Conservation (phyloP, 1,140 invertebrate genomes). For the Tetramorium alpestre region DNA sequence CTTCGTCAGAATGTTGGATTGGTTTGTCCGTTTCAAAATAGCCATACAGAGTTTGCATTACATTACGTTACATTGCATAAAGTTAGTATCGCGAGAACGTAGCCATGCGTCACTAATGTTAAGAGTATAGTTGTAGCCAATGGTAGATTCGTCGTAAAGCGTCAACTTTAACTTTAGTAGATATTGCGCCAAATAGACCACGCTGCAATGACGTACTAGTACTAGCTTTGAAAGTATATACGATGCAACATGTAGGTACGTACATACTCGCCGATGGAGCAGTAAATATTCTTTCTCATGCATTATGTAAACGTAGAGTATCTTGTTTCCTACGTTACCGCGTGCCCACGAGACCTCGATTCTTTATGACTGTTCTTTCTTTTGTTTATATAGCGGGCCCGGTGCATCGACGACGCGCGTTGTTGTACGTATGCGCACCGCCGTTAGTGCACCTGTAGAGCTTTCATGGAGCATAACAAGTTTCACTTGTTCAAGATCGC, state of each 20-base stretch:
- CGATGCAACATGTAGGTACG: constrained; percentile 50
- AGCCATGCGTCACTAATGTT: not conserved
- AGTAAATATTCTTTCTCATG: constrained; percentile 70
- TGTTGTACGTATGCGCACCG: constrained; percentile 67
- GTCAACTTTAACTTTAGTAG: constrained; percentile 23
- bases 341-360: constrained; percentile 66
- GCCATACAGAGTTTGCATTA: not conserved
- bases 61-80: constrained; percentile 13
- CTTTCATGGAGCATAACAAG: constrained; percentile 57
- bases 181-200: constrained; percentile 52
- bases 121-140: not conserved
- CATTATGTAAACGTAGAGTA: constrained; percentile 80
- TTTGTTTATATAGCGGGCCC: constrained; percentile 75
- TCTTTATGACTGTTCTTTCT: constrained; percentile 79
- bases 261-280: constrained; percentile 39
- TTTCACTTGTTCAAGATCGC: constrained; percentile 21
- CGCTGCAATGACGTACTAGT: constrained; percentile 77
- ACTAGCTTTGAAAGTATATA: constrained; percentile 51
- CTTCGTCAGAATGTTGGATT: constrained; percentile 2
- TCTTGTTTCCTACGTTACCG: constrained; percentile 75
- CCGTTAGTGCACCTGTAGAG: constrained; percentile 77
- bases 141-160: constrained; percentile 32
- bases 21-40: constrained; percentile 16
- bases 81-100: constrained; percentile 6
- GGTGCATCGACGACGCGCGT: constrained; percentile 10